Evolutionary conservation across 2,113 vertebrate species (phyloP).

Genomic region (Macquaria australasica): DNA sequence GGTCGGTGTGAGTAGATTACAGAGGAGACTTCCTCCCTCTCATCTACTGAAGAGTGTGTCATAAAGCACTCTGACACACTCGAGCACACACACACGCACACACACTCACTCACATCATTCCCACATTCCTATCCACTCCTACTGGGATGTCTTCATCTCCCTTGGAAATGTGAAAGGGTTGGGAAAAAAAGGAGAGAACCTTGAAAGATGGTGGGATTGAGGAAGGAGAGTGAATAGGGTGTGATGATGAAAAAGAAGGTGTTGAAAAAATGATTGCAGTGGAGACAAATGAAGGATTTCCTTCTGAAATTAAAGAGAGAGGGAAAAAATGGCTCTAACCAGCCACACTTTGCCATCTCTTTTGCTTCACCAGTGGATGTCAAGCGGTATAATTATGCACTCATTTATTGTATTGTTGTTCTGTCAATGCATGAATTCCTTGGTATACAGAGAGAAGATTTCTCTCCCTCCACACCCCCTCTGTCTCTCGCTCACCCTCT

Average conservation of each 20-base stretch:
- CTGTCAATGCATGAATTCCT: constrained; percentile 77
- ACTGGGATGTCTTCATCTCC: constrained; percentile 78
- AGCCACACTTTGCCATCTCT: constrained; percentile 61
- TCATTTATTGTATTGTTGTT: constrained; percentile 81
- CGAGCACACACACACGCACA: constrained; percentile 21
- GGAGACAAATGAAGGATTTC: constrained; percentile 76
- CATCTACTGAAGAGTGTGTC: constrained; percentile 75
- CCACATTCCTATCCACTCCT: constrained; percentile 75
- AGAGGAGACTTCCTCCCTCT: constrained; percentile 82
- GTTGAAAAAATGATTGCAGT: constrained; percentile 65
- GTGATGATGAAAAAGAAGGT: constrained; percentile 79
- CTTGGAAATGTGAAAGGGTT: constrained; percentile 67
- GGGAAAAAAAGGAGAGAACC: neutral
- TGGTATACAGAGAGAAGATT: constrained; percentile 70
- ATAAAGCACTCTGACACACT: constrained; percentile 74
- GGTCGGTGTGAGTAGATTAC: constrained; percentile 79
- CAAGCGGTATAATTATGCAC: constrained; percentile 80
- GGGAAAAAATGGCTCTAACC: constrained; percentile 48
- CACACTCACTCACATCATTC: constrained; percentile 59
- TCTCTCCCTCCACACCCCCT: constrained; percentile 42
- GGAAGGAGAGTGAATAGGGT: constrained; percentile 74
- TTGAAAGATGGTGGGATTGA: constrained; percentile 59
- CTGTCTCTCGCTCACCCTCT: constrained; percentile 48
- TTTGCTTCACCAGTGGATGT: constrained; percentile 74
- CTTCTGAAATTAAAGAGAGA: constrained; percentile 62